Evolutionary conservation across 2,797 vertebrate species (phyloP).

Genomic region (Peromyscus nudipes): DNA sequence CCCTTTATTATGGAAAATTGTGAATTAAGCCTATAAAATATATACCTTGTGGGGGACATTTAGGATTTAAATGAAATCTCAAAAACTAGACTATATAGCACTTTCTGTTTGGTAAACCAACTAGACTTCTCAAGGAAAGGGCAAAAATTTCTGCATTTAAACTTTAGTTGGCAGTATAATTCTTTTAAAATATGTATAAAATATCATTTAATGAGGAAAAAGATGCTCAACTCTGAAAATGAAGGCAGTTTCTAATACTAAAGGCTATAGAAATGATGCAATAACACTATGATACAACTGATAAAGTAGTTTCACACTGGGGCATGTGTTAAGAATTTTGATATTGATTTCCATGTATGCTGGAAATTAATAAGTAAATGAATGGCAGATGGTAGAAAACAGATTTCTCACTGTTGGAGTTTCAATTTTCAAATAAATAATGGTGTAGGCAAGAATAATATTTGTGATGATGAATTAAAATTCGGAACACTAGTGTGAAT

Average conservation of each 20-base stretch:
- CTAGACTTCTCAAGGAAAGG: not conserved
- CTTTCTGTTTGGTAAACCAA: not conserved
- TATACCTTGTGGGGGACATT: not conserved
- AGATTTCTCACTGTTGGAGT: not conserved
- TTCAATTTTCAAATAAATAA: constrained; percentile 22
- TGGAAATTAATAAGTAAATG: constrained; percentile 11
- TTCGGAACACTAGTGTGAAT: not conserved
- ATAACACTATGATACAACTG: not conserved
- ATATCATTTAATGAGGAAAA: not conserved
- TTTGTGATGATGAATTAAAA: not conserved
- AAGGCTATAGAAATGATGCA: not conserved
- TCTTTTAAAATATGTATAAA: not conserved
- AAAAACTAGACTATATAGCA: not conserved
- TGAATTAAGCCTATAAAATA: not conserved
- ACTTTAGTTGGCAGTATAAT: not conserved
- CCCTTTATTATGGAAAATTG: not conserved
- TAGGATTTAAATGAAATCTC: not conserved
- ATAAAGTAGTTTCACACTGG: not conserved
- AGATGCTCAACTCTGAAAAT: not conserved
- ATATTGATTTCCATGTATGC: not conserved
- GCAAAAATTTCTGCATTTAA: not conserved
- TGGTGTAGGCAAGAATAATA: not conserved
- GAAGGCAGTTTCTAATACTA: not conserved
- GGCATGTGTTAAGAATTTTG: not conserved
- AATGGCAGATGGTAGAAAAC: not conserved